Conservation (phyloP, 2,113 vertebrate species). For the Poicephalus meyeri region DNA sequence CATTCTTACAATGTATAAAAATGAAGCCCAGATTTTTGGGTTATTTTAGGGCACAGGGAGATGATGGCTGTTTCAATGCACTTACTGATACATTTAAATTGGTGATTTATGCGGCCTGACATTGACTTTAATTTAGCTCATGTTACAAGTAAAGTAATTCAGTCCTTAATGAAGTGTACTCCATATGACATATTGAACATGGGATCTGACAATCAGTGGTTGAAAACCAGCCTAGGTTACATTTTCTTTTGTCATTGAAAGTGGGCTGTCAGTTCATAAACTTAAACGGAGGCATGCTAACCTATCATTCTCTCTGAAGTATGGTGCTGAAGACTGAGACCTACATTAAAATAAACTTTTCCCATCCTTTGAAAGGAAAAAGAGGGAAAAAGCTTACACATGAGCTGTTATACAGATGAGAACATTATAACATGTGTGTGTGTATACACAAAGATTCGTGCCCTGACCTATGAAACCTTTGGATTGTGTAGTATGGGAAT, state of each 20-base stretch:
- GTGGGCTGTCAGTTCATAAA: constrained; percentile 68
- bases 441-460: background rate
- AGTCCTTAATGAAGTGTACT: constrained; percentile 71
- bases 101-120: constrained; percentile 69
- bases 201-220: constrained; percentile 60
- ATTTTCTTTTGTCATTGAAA: constrained; percentile 70
- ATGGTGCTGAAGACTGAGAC: background rate
- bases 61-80: constrained; percentile 32
- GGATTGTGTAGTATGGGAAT: background rate
- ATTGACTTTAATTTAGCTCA: constrained; percentile 70
- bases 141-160: constrained; percentile 71
- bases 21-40: constrained; percentile 45
- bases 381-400: background rate
- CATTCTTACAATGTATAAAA: background rate
- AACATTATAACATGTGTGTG: background rate
- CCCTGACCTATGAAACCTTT: background rate
- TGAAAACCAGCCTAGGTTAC: constrained; percentile 60
- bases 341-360: background rate
- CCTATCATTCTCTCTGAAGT: background rate
- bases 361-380: background rate
- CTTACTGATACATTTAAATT: constrained; percentile 58
- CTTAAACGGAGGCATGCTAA: constrained; percentile 26
- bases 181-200: constrained; percentile 67
- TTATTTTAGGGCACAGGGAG: constrained; percentile 50
- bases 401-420: background rate